Evolutionary conservation across 2,113 vertebrate species (phyloP).

Genomic region (Zosterops lateralis): DNA sequence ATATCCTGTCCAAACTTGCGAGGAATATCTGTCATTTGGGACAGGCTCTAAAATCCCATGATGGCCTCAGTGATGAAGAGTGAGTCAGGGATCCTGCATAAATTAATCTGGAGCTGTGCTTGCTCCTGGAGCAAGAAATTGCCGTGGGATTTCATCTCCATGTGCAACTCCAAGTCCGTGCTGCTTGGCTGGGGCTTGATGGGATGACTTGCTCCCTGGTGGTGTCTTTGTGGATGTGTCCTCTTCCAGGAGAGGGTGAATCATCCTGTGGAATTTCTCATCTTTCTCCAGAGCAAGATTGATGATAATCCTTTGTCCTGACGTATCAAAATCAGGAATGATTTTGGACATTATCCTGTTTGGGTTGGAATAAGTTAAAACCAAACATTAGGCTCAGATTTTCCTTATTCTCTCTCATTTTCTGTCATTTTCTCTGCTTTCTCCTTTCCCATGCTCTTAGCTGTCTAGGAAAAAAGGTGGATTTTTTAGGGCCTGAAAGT

Average conservation of each 20-base stretch:
- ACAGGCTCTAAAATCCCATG: background rate
- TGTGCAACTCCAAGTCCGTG: rapidly evolving
- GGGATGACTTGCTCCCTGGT: background rate
- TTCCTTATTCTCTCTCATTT: background rate
- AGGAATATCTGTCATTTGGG: background rate
- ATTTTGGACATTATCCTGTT: background rate
- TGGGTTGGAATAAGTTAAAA: background rate
- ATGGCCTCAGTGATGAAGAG: no score
- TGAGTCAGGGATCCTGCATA: background rate
- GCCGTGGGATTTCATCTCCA: background rate
- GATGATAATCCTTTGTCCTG: background rate
- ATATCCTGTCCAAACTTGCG: background rate
- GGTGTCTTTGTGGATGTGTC: background rate
- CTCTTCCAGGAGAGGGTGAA: background rate
- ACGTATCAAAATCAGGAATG: background rate
- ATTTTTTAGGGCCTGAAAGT: background rate
- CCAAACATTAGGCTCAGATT: background rate
- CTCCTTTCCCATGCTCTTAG: background rate
- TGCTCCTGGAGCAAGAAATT: background rate
- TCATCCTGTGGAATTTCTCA: background rate
- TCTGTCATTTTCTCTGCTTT: background rate
- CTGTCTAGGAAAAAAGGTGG: background rate
- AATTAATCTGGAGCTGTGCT: background rate
- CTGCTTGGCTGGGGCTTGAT: background rate
- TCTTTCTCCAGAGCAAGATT: background rate